Evolutionary conservation across 2,888 invertebrate species (phyloP), one percentile per base, ranked within the genome.

Genomic region (Plutella xylostella): DNA sequence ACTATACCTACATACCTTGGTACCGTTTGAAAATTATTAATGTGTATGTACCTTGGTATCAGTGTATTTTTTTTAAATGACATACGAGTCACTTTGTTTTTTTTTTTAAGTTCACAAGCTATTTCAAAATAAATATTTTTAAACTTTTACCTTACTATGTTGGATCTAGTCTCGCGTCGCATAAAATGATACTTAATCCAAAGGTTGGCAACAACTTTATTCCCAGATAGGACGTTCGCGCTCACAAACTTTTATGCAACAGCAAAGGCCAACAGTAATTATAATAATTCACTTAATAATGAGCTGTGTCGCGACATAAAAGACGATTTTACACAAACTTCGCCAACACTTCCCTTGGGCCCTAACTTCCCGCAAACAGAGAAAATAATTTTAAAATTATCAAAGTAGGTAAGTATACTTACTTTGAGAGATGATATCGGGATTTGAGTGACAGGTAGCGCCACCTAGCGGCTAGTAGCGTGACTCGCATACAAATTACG

Each of bases 231-330:
- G 51, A 48, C 50, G 49, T 50, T 47, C 49, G 15, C 20, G 34
- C 28, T 33, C 12, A n/a, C n/a, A 20, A 34, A 42, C 49, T 46
- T 67, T 58, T 61, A 58, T 62, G 57, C 61, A 61, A 60, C 58
- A 55, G 63, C 68, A 68, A 61, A 71, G 72, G 72, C 65, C 68
- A 64, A 58, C 50, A 55, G 74, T 72, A 69, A 77, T 80, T 72
- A 79, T 64, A 73, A 79, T 80, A 73, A 76, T 68, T 82, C 76
- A 79, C 56, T 53, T 60, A 61, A 58, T 64, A 65, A 63, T 60
- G 59, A 63, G 58, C 57, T 48, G 33, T 34, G 41, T 18, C 19
- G 30, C 41, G 15, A 25, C 41, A n/a, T 25, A 12, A 39, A 30
- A 41, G n/a, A 28, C 30, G 28, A 14, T 30, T 41, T 41, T 30